These are phyloP conservation scores for Hemitrygon akajei DNA, from an alignment of 2,797 vertebrate species.

Conservation along the genomic window DNA sequence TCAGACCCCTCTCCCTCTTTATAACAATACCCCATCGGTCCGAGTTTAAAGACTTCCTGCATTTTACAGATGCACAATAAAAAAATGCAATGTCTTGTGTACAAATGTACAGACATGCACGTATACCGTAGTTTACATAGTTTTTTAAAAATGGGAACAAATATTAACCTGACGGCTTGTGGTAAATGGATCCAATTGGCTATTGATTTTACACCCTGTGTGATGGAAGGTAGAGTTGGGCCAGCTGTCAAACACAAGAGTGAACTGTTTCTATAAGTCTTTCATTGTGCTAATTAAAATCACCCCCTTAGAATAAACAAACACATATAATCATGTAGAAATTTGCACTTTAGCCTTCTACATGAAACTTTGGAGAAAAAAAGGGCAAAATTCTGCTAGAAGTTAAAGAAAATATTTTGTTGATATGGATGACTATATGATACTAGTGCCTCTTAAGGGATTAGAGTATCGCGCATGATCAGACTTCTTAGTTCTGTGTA, in stretches of 20 bases:
- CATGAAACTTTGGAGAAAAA: neutral
- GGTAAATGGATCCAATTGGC: neutral
- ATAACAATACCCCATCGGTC: neutral
- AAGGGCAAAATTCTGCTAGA: neutral
- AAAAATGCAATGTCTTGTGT: neutral
- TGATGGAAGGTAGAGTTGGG: neutral
- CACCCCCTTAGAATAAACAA: neutral
- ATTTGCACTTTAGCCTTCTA: neutral
- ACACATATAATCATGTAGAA: neutral
- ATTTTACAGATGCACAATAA: neutral
- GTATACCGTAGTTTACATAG: neutral
- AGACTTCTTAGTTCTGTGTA: neutral
- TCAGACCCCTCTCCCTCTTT: neutral
- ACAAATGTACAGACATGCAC: no score
- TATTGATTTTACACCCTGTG: neutral
- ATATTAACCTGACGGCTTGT: neutral
- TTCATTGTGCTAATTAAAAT: neutral
- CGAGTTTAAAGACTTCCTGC: neutral
- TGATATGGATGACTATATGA: neutral
- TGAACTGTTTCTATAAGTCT: neutral
- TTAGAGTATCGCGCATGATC: neutral
- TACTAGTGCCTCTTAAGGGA: neutral
- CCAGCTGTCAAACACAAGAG: neutral
- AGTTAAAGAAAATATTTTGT: neutral
- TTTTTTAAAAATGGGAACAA: neutral